Evolutionary conservation across 2,797 vertebrate genomes (phyloP).

Genomic region (Philypnodon macrostomus): DNA sequence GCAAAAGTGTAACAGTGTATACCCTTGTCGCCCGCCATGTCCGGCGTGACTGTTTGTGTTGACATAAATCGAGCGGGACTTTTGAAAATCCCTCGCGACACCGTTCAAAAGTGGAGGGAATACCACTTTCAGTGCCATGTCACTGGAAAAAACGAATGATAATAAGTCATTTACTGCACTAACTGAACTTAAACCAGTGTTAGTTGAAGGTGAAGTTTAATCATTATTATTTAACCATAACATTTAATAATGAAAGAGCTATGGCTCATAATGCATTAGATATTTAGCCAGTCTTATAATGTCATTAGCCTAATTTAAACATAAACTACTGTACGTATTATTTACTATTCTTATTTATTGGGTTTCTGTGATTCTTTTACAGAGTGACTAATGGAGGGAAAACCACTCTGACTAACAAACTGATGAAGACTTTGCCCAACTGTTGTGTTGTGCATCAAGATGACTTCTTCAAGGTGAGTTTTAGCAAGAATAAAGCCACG

Average conservation of each 20-base stretch:
- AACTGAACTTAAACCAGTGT: too few relatives aligned
- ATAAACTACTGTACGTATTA: too few relatives aligned
- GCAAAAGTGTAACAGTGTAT: background rate
- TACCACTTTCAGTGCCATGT: background rate
- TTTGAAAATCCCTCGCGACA: constrained; percentile 74
- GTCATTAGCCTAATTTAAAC: too few relatives aligned
- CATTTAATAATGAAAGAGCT: too few relatives aligned
- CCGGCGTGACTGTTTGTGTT: constrained; percentile 46
- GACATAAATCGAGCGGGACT: constrained; percentile 74
- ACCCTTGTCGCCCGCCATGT: constrained; percentile 23
- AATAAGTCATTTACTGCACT: background rate
- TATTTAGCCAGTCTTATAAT: too few relatives aligned
- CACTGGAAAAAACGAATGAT: too few relatives aligned
- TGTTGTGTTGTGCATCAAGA: constrained; percentile 96
- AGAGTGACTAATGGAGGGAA: constrained; percentile 95
- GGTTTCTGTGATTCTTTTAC: background rate
- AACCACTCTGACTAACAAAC: constrained; percentile 87
- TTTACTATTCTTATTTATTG: background rate
- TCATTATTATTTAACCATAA: too few relatives aligned
- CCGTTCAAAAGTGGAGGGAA: constrained; percentile 62
- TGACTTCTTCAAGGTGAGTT: constrained; percentile 92
- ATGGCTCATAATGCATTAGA: too few relatives aligned
- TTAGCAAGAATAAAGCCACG: background rate
- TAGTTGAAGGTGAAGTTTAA: too few relatives aligned
- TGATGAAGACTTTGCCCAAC: constrained; percentile 85